phyloP scores from a whole-genome alignment of 2,113 vertebrate genomes.

The Catharus bicknelli region DNA sequence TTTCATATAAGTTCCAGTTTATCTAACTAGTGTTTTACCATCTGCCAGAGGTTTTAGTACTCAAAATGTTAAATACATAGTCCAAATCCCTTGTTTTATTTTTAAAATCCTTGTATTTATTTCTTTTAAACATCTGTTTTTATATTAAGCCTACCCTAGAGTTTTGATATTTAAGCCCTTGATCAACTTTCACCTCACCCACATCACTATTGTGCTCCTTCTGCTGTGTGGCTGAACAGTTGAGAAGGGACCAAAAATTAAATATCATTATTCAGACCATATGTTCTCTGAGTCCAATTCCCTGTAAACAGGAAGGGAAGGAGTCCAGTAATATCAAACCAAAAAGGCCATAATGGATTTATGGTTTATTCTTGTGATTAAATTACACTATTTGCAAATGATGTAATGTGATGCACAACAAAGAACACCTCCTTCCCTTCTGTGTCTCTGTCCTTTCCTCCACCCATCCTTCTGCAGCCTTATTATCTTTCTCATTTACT shows the following conservation, averaged over 20 bases:
- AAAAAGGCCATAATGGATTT: background rate
- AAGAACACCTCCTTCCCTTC: slow-evolving; percentile 60
- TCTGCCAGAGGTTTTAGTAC: background rate
- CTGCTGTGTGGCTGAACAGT: background rate
- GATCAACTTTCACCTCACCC: background rate
- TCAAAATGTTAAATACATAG: background rate
- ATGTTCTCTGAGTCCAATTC: background rate
- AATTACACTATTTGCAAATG: slow-evolving; percentile 35
- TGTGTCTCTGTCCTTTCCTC: slow-evolving; percentile 56
- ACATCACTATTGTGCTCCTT: background rate
- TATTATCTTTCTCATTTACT: background rate
- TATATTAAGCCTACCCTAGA: background rate
- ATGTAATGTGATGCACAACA: slow-evolving; percentile 42
- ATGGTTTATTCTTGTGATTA: slow-evolving; percentile 25
- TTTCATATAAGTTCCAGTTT: background rate
- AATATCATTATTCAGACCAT: background rate
- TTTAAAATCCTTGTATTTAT: background rate
- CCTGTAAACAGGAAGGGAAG: background rate
- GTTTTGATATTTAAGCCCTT: background rate
- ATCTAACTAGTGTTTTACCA: background rate
- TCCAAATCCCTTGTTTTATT: background rate
- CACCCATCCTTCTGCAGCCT: slow-evolving; percentile 55
- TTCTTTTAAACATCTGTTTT: background rate
- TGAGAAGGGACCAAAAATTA: background rate
- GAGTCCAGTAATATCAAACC: background rate